phyloP scores from a whole-genome alignment of 2,113 vertebrate genomes.

The Sceloporus undulatus region DNA sequence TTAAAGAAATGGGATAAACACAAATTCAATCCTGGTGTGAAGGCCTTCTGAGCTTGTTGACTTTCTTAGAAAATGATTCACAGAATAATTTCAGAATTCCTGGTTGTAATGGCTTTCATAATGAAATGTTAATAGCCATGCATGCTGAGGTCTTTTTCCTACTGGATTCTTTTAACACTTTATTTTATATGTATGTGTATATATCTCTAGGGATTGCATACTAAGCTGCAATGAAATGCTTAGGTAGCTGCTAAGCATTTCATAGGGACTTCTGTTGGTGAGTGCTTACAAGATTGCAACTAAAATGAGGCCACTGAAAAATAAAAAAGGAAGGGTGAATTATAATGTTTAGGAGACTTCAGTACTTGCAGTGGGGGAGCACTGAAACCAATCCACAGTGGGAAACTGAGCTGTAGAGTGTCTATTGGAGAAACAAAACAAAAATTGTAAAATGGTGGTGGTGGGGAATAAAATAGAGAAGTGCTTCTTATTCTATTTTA shows the following conservation, averaged over 20 bases:
- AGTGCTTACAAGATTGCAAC: neutral
- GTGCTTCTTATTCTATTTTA: no score
- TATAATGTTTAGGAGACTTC: neutral
- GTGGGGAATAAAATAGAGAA: no score
- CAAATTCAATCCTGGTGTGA: neutral
- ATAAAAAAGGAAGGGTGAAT: neutral
- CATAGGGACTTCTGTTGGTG: neutral
- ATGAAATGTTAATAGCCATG: neutral
- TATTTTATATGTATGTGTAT: neutral
- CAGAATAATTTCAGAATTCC: neutral
- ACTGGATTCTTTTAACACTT: conserved; percentile 1
- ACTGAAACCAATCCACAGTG: no score
- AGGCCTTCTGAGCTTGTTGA: neutral
- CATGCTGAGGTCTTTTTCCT: neutral
- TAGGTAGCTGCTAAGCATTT: neutral
- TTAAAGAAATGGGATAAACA: conserved; percentile 16
- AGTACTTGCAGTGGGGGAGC: neutral
- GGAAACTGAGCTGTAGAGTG: no score
- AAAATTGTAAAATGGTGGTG: no score
- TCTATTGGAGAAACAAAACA: no score
- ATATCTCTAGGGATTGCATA: neutral
- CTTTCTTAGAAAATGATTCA: conserved; percentile 9
- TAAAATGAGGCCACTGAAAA: neutral
- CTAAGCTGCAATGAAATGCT: neutral
- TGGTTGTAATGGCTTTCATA: neutral